These are phyloP conservation scores for Lophotriccus pileatus DNA, from an alignment of 2,797 vertebrate genomes.

Conservation along the genomic window DNA sequence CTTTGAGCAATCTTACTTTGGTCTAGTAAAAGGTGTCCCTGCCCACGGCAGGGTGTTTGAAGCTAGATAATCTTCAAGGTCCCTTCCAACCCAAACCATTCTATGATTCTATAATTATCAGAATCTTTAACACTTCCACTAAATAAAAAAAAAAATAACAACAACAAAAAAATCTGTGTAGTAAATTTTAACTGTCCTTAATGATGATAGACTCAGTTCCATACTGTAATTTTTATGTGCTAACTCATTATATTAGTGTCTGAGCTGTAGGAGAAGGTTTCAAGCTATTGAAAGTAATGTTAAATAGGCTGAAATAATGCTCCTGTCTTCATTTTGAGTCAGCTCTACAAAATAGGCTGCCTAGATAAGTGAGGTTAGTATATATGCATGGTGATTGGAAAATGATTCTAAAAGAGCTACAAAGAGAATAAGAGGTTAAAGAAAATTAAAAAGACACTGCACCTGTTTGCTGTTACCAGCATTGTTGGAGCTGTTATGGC, in stretches of 20 bases:
- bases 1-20: background rate
- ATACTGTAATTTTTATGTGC: background rate
- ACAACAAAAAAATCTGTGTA: background rate
- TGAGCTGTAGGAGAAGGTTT: slow-evolving; percentile 13
- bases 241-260: background rate
- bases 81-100: background rate
- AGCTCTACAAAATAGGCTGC: background rate
- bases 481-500: background rate
- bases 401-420: background rate
- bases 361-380: background rate
- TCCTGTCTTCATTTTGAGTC: background rate
- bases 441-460: background rate
- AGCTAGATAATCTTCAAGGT: background rate
- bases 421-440: background rate
- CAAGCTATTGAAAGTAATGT: slow-evolving; percentile 7
- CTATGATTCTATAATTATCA: background rate
- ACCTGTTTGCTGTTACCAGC: background rate
- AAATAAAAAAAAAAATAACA: background rate
- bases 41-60: background rate
- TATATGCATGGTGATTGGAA: background rate
- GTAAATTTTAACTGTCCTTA: background rate
- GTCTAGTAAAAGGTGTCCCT: background rate
- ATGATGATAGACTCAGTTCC: background rate
- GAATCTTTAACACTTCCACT: background rate
- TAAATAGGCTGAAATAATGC: slow-evolving; percentile 30